Evolutionary conservation across 1,140 invertebrate species (phyloP).

Genomic region (Ceratosolen solmsi): DNA sequence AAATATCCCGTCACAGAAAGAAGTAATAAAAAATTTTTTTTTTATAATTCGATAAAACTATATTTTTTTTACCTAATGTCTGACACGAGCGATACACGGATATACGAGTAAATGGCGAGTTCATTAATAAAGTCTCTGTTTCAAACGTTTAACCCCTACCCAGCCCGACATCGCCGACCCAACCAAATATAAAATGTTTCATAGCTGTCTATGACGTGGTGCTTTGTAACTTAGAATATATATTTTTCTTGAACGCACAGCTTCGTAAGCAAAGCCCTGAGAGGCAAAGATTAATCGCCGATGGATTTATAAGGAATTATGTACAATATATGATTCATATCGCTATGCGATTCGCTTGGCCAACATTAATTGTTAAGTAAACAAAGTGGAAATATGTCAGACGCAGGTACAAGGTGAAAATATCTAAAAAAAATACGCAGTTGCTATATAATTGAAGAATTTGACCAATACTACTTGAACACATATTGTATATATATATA

Average conservation of each 20-base stretch:
- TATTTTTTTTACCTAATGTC: too few species aligned
- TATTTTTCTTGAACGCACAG: constrained; percentile 3
- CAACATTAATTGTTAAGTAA: constrained; percentile 69
- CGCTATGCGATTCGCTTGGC: constrained; percentile 58
- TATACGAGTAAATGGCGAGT: neutral
- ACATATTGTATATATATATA: neutral
- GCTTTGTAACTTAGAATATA: neutral
- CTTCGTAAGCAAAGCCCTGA: neutral
- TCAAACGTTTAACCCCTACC: neutral
- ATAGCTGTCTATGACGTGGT: constrained; percentile 32
- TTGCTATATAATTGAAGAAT: neutral
- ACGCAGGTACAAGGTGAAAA: constrained; percentile 61
- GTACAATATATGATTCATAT: constrained; percentile 63
- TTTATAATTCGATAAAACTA: too few species aligned
- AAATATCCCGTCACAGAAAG: too few species aligned
- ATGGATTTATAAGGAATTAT: constrained; percentile 16
- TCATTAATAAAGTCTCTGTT: neutral
- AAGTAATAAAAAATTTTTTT: too few species aligned
- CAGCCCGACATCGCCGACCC: too few species aligned
- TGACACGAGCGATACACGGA: neutral
- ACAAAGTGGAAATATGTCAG: constrained; percentile 68
- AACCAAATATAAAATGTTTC: neutral
- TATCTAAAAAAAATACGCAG: constrained; percentile 53
- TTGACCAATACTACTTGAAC: neutral
- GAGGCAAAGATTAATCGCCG: constrained; percentile 16